Conservation (phyloP, 2,888 invertebrate species). For the Ectropis crepuscularia region DNA sequence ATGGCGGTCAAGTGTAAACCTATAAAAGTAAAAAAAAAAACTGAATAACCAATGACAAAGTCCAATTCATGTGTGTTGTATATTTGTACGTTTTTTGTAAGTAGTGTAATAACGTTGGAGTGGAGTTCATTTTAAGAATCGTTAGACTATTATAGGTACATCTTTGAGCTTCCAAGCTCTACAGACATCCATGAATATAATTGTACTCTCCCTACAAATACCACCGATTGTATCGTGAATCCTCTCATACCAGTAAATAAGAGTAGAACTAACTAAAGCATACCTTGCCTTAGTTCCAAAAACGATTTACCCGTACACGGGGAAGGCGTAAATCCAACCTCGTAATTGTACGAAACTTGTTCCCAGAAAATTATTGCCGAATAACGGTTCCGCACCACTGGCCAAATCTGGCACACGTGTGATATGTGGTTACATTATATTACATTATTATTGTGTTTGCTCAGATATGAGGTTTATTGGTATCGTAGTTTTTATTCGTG, state of each 20-base stretch:
- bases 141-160: too few relatives aligned
- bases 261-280: conserved; percentile 1
- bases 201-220: background rate
- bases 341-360: conserved; percentile 25
- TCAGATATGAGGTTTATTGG: conserved; percentile 15
- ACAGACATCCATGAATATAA: too few relatives aligned
- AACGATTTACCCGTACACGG: conserved; percentile 8
- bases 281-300: conserved; percentile 6
- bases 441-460: conserved; percentile 25
- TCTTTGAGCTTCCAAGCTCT: too few relatives aligned
- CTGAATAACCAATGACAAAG: too few relatives aligned
- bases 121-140: too few relatives aligned
- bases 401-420: conserved; percentile 22
- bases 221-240: background rate
- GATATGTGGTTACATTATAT: conserved; percentile 24
- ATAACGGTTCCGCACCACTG: conserved; percentile 26
- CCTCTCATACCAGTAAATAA: conserved; percentile 1
- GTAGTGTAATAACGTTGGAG: too few relatives aligned
- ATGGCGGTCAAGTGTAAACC: too few relatives aligned
- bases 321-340: conserved; percentile 19
- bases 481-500: conserved; percentile 3
- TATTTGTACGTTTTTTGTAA: too few relatives aligned
- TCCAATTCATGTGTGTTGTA: too few relatives aligned
- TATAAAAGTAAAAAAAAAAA: too few relatives aligned
- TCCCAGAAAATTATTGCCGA: conserved; percentile 24